phyloP scores from a whole-genome alignment of 2,797 vertebrate genomes.

The Buceros bicornis region DNA sequence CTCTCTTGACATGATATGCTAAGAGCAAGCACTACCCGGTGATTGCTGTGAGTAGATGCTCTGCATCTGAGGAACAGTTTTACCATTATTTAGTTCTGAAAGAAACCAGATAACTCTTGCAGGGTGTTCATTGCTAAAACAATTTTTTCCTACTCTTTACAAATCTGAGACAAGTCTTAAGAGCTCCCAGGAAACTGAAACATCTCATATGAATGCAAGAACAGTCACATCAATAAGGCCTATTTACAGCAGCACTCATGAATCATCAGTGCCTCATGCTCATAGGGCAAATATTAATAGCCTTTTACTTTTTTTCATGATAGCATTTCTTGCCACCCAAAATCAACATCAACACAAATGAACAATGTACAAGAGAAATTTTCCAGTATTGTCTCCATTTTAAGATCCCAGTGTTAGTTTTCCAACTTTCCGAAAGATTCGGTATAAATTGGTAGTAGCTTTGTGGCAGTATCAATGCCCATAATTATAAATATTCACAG shows the following conservation, averaged over 20 bases:
- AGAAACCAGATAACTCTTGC: background rate
- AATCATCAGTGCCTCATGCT: conserved; percentile 17
- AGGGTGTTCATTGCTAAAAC: background rate
- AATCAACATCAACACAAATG: conserved; percentile 30
- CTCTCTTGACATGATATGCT: background rate
- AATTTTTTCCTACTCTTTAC: background rate
- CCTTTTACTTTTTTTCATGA: conserved; percentile 21
- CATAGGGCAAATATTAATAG: conserved; percentile 28
- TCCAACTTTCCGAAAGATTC: background rate
- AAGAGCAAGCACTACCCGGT: background rate
- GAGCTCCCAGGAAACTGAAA: background rate
- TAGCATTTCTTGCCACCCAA: background rate
- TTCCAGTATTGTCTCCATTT: background rate
- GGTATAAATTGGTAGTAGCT: background rate
- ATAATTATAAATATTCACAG: background rate
- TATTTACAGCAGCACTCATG: conserved; percentile 16
- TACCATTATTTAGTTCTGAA: background rate
- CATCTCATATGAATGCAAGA: background rate
- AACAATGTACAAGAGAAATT: background rate
- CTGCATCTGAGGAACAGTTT: background rate
- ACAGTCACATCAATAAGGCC: conserved; percentile 20
- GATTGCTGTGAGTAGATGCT: background rate
- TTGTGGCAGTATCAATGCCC: background rate
- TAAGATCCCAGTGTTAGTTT: background rate
- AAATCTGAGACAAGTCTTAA: background rate